These are phyloP conservation scores for Ferrisia virgata DNA, from an alignment of 2,888 invertebrate species.

Conservation along the genomic window DNA sequence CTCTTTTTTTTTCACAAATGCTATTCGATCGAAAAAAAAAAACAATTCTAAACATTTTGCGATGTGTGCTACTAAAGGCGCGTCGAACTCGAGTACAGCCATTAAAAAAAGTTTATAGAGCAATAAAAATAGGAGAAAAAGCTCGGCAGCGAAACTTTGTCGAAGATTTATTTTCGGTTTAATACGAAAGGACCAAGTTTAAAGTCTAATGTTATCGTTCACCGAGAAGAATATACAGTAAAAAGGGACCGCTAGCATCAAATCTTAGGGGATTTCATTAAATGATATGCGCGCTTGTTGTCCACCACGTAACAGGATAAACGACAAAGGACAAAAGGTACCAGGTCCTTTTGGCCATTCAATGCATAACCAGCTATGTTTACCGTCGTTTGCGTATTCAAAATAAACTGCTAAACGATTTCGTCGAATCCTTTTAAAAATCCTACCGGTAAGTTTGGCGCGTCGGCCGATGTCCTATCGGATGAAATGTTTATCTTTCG, in stretches of 20 bases:
- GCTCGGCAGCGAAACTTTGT: conserved; percentile 10
- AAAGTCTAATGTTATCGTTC: conserved; percentile 44
- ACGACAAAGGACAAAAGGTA: conserved; percentile 44
- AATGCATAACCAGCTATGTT: conserved; percentile 40
- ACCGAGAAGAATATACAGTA: not conserved
- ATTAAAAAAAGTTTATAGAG: conserved; percentile 38
- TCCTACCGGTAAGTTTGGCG: not conserved
- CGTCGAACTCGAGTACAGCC: not conserved
- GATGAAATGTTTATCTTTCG: not conserved
- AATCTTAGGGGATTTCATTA: conserved; percentile 44
- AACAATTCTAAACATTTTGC: not conserved
- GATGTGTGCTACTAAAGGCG: no score
- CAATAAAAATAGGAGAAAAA: conserved; percentile 33
- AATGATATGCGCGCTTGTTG: conserved; percentile 37
- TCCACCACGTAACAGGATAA: not conserved
- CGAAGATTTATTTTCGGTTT: conserved; percentile 40
- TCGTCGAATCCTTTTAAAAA: conserved; percentile 39
- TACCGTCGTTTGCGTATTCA: conserved; percentile 43
- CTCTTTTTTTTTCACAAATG: no score
- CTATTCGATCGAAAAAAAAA: not conserved
- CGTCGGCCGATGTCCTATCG: not conserved
- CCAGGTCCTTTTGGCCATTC: conserved; percentile 42
- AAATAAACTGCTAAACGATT: conserved; percentile 42
- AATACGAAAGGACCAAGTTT: conserved; percentile 43
- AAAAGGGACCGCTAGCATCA: not conserved